phyloP scores from a whole-genome alignment of 1,140 invertebrate species.

The Rhagoletis pomonella region DNA sequence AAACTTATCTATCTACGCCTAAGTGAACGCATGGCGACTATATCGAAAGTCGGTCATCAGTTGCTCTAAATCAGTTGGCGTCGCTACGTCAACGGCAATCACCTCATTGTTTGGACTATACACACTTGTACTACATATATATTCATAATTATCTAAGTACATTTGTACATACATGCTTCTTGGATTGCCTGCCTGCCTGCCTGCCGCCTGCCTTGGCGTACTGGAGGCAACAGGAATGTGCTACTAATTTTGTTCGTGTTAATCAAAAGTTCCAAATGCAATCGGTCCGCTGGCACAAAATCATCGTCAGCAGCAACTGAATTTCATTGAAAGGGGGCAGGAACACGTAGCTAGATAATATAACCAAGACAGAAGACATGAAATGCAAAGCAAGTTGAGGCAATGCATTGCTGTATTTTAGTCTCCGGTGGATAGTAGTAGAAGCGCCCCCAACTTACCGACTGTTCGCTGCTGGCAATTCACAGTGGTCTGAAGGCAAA shows the following conservation, averaged over 20 bases:
- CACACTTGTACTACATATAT: too few species aligned
- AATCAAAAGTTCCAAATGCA: slow-evolving; percentile 1
- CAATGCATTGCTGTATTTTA: too few species aligned
- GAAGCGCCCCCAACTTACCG: too few species aligned
- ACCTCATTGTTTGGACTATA: neutral
- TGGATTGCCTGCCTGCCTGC: neutral
- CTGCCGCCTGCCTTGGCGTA: neutral
- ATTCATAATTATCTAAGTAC: neutral
- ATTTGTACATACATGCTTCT: neutral
- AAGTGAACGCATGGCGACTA: neutral
- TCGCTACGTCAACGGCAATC: neutral
- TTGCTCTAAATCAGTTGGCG: slow-evolving; percentile 40
- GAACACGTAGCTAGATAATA: neutral
- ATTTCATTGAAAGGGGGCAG: neutral
- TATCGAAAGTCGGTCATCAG: slow-evolving; percentile 29
- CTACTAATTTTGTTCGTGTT: slow-evolving; percentile 39
- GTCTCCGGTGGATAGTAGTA: too few species aligned
- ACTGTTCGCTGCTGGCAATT: too few species aligned
- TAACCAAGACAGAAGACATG: too few species aligned
- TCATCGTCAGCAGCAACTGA: neutral
- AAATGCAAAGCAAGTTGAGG: too few species aligned
- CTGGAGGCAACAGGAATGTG: neutral
- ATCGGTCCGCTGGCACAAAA: neutral
- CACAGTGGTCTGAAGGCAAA: too few species aligned
- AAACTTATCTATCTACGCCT: neutral